phyloP scores from a whole-genome alignment of 2,888 invertebrate species.

The Sminthurinus aureus region DNA sequence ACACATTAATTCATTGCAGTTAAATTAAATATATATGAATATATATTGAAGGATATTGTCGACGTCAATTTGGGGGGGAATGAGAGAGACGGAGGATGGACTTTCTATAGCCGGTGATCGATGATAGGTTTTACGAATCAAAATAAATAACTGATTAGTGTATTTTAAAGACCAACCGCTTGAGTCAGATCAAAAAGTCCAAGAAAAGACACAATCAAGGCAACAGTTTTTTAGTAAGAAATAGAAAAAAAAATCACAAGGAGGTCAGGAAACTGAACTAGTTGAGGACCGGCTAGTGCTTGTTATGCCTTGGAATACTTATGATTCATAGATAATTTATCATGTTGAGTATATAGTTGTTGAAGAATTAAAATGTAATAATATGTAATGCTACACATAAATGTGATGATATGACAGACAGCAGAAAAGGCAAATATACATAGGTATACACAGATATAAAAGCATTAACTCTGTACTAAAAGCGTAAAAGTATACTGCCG shows the following conservation, averaged over 20 bases:
- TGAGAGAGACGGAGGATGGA: neutral
- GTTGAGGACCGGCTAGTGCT: conserved; percentile 23
- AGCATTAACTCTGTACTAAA: no score
- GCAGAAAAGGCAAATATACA: no score
- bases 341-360: no score
- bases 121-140: neutral
- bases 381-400: no score
- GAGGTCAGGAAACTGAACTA: conserved; percentile 21
- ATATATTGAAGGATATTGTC: neutral
- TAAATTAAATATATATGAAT: neutral
- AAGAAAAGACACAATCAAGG: no score
- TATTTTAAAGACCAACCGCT: neutral
- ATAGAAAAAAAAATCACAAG: conserved; percentile 3
- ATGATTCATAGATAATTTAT: no score
- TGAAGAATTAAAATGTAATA: no score
- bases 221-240: neutral
- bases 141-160: neutral
- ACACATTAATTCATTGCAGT: no score
- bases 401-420: no score
- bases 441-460: no score
- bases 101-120: neutral
- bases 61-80: neutral
- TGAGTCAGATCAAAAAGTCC: conserved; percentile 19
- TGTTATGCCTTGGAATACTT: no score
- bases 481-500: no score